Evolutionary conservation across 1,140 invertebrate species (phyloP).

Genomic region (Lucilia sericata): DNA sequence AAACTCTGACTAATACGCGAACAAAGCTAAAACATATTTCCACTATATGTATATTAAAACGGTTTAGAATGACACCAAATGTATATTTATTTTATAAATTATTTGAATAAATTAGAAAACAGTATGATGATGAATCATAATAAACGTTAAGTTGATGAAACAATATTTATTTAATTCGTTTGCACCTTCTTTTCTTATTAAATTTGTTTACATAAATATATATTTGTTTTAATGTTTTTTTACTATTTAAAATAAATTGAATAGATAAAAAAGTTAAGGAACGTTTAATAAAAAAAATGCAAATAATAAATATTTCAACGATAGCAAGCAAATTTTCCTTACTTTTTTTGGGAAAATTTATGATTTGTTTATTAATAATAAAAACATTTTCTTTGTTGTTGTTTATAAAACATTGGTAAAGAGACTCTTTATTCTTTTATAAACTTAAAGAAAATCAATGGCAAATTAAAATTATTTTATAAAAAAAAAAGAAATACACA

Average conservation of each 20-base stretch:
- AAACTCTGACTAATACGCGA: too few species aligned
- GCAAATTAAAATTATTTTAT: background rate
- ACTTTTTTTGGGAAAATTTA: background rate
- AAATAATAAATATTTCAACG: background rate
- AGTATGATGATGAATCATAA: constrained; percentile 25
- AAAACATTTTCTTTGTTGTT: background rate
- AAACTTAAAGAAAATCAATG: too few species aligned
- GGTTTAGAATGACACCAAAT: too few species aligned
- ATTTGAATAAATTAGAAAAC: constrained; percentile 6
- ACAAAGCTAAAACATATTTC: too few species aligned
- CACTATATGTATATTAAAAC: too few species aligned
- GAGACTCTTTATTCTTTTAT: background rate
- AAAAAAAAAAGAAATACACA: background rate
- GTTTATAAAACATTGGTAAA: background rate
- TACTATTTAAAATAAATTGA: constrained; percentile 6
- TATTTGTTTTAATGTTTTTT: background rate
- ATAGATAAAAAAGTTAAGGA: background rate
- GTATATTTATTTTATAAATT: background rate
- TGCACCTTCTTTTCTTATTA: background rate
- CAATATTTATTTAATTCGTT: constrained; percentile 12
- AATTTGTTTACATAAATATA: background rate
- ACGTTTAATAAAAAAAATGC: too few species aligned
- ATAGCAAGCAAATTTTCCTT: background rate
- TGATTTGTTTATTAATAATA: background rate
- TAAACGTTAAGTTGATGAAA: background rate